A percentile compares a stretch with the other conserved stretches of the same genome.
These are phyloP conservation scores for Seriola dumerili DNA, from an alignment of 2,113 vertebrate species.

Conservation along the genomic window DNA sequence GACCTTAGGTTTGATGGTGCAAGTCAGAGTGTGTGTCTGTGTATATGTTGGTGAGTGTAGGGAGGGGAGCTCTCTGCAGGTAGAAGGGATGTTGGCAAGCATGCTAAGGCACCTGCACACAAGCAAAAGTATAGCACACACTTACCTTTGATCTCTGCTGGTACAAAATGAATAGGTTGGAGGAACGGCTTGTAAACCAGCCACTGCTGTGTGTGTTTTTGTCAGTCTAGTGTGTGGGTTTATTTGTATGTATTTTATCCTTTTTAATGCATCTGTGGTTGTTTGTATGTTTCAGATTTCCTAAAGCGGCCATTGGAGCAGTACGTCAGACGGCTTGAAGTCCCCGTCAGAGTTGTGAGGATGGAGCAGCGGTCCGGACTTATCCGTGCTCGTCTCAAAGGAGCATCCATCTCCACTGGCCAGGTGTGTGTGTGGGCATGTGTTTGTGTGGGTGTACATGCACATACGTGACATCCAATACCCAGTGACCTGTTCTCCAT, in stretches of 20 bases:
- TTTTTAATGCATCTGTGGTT: not conserved
- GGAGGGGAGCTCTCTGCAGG: constrained; percentile 19
- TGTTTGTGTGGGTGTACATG: constrained; percentile 44
- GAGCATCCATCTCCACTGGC: constrained; percentile 95
- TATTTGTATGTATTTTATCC: constrained; percentile 4
- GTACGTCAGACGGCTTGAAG: constrained; percentile 93
- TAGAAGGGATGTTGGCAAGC: constrained; percentile 5
- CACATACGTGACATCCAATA: constrained; percentile 3
- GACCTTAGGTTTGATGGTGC: constrained; percentile 47
- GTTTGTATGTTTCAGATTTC: constrained; percentile 86
- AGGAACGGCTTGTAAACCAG: constrained; percentile 26
- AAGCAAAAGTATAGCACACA: constrained; percentile 2
- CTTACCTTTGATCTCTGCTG: constrained; percentile 38
- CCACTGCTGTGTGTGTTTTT: constrained; percentile 15
- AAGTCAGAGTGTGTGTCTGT: constrained; percentile 24
- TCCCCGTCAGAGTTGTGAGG: constrained; percentile 94
- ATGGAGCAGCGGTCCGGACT: constrained; percentile 99
- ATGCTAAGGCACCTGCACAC: constrained; percentile 17
- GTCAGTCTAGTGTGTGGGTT: not conserved
- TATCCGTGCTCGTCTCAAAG: constrained; percentile 96
- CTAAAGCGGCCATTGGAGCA: constrained; percentile 95
- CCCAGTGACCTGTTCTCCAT: constrained; percentile 15
- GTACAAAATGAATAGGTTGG: not conserved
- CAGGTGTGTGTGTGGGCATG: constrained; percentile 91
- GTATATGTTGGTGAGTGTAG: not conserved